Base-by-base conservation (phyloP, 2,113 vertebrate genomes). In the Proterorhinus semilunaris region DNA sequence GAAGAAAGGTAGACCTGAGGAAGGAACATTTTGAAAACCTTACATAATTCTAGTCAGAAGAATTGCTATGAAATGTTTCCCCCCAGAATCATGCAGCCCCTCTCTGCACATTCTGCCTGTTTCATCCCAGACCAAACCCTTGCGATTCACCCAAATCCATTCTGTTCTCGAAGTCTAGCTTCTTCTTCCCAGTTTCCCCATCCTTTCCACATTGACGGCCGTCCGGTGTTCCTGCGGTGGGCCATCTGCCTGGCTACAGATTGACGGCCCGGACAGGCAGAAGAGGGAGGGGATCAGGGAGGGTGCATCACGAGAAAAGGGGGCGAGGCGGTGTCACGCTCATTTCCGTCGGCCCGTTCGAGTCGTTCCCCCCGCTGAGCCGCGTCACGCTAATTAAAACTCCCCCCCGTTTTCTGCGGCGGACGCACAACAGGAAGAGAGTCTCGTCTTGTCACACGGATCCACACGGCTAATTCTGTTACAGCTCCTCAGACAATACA, bases 351-450 rank as follows among this genome's bases (percentile, higher is more conserved):
- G 80, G 47, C 49, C 51, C 44, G 67, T 55, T 81, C 74, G 82
- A 69, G 59, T 15, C 71, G 48, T 47, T 65, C 66, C 75, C 79
- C 82, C 66, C 61, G 73, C 77, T 78, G 77, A 57, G 78, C 80
- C 75, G 54, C 17, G 62, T 54, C 77, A 45, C 59, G 78, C 87
- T 87, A 81, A 90, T 90, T 87, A 83, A 88, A 83, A 75, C 63
- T 58, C 57, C 46, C 54, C 21, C 36, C 52, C 73, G 50, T 61
- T 46, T 21, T 55, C 48, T 75, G 27, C 65, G 42, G 53, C 62
- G 64, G 62, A 65, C 12, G 15, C 45, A 68, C 15, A 64, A 12
- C 0, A 45, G 47, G 43, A 66, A 59, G 16, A 36, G 44, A 10
- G 27, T 54, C 36, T 62, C 36, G 42, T 62, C 59, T 36, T 44